Evolutionary conservation across 2,797 vertebrate species (phyloP), one percentile per base, ranked within the genome.

Genomic region (Lutra lutra): DNA sequence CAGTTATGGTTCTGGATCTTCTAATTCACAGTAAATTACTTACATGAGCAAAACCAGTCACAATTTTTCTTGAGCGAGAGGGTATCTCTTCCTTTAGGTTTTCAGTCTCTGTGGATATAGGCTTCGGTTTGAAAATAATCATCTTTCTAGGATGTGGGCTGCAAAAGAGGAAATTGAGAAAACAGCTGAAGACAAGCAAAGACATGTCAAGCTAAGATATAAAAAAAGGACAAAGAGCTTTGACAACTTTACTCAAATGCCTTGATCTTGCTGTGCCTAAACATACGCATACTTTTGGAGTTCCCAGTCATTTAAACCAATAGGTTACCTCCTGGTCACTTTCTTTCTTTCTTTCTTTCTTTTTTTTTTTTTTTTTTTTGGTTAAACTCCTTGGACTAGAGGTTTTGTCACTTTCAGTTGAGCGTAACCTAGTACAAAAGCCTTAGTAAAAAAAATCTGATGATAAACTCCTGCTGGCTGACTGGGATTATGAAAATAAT

Each of bases 371-470:
- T 66, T 9, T 32, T 73, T 73, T 77, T 70, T 66, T 60, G 3
- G 20, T 64, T 89, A 92, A 64, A 32, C 51, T 83, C 7, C 5
- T 66, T 83, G 13, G 12, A 72, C 7, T 60, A 11, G 8, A 79
- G 7, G 14, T 95, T 94, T 91, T 93, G 13, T 48, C 86, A 72
- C 56, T 91, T 89, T 91, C 21, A 64, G 62, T 20, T 87, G 58
- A 84, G 89, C 84, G 7, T 79, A 75, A 73, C 27, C 14, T 73
- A 78, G 85, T 92, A 86, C 27, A 95, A 91, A 96, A 92, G 27
- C 5, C 35, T 80, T 35, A 64, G 20, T 72, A 78, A 90, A 93
- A 94, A 73, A 62, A 10, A 54, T 58, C 7, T 62, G 20, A 95
- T 79, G 15, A 92, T 58, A 95, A 80, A 95, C 17, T 58, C 11